Conservation (phyloP, 92 coral and sea anemone species). For the Zoanthus gigantus region DNA sequence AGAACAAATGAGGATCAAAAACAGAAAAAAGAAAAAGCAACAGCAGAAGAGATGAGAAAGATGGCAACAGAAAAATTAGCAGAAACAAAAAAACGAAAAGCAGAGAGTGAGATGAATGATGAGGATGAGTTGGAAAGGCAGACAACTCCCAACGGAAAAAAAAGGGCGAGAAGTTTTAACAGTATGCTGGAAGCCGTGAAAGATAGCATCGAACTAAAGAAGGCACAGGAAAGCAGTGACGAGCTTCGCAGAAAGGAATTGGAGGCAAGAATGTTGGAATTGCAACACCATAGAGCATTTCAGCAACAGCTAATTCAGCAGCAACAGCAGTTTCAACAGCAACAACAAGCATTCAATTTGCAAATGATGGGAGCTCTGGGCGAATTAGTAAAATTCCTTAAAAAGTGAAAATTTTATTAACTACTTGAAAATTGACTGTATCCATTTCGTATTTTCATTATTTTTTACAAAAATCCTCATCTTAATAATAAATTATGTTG, state of each 20-base stretch:
- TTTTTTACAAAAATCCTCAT: too few species aligned
- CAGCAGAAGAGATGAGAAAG: slow-evolving; percentile 11
- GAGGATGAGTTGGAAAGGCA: background rate
- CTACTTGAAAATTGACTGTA: background rate
- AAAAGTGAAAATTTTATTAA: background rate
- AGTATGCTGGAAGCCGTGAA: slow-evolving; percentile 32
- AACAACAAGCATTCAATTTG: background rate
- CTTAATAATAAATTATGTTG: too few species aligned
- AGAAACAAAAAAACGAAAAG: slow-evolving; percentile 25
- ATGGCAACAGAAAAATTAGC: background rate
- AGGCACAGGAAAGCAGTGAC: slow-evolving; percentile 28
- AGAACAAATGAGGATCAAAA: background rate
- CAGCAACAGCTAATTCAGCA: slow-evolving; percentile 19
- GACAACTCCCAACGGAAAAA: slow-evolving; percentile 2
- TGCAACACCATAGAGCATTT: slow-evolving; percentile 17
- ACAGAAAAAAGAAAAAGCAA: background rate
- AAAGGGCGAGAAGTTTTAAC: background rate
- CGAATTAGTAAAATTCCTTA: slow-evolving; percentile 6
- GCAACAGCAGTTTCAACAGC: slow-evolving; percentile 17
- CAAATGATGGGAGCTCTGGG: slow-evolving; percentile 17
- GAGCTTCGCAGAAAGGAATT: slow-evolving; percentile 23
- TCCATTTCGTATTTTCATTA: too few species aligned
- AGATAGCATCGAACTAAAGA: slow-evolving; percentile 37
- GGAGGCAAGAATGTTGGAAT: background rate
- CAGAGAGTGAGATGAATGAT: background rate